Evolutionary conservation across 2,113 vertebrate species (phyloP), one percentile per base, ranked within the genome.

Genomic region (Semnopithecus entellus): DNA sequence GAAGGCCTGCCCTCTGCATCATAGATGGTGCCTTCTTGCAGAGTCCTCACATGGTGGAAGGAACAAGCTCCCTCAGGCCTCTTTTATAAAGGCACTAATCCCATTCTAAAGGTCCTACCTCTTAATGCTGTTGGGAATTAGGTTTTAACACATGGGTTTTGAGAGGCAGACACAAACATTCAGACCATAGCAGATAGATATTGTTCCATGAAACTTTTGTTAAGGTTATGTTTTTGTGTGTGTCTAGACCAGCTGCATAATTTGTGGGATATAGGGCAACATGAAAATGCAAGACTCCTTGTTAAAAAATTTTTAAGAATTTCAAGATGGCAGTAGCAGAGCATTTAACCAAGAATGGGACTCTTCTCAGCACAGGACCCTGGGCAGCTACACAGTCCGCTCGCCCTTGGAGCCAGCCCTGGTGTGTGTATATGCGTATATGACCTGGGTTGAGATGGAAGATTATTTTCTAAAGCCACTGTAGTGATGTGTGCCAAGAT

Each of bases 381-480:
- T 35, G 52, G 4, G 64, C 14, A 40, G 73, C 43, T 22, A 8
- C n/a, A 16, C 17, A 38, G 30, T 6, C 61, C 0, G 61, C 61
- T 32, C 0, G 59, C 4, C 43, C 35, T 0, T 13, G 72, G 45
- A 70, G 50, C 79, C 38, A 9, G 61, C 40, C 66, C 79, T 55
- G n/a, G 25, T 40, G 50, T 68, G 22, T 68, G 22, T 35, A 55
- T 83, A 45, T 8, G 14, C 66, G 23, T 66, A 13, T 66, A 16
- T 88, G 66, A 66, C 45, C 48, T 75, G 76, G 45, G 12, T 76
- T 82, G 43, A 55, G 45, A 45, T 30, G n/a, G 73, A 73, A 81
- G 30, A 38, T 87, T 81, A 23, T 55, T 88, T 88, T 88, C 83
- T 82, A 88, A 82, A 82, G 57, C 32, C 57, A 20, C 61, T 45